phyloP scores from a whole-genome alignment of 2,113 vertebrate genomes.

The Chloebia gouldiae region DNA sequence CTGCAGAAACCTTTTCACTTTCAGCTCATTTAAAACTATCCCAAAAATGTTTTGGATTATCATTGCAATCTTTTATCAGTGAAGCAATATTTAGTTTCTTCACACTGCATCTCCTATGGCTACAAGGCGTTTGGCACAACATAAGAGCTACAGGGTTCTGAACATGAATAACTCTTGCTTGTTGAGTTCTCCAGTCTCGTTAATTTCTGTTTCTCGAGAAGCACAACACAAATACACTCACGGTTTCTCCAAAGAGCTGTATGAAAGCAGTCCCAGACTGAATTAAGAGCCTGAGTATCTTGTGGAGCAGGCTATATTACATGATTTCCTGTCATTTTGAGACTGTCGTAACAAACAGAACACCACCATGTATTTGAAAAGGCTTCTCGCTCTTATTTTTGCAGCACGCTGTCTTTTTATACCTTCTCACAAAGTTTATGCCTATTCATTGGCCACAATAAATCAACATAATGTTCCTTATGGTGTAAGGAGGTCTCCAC shows the following conservation, averaged over 20 bases:
- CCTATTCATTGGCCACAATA: too few species aligned
- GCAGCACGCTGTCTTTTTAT: background rate
- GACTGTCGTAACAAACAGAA: background rate
- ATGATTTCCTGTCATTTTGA: background rate
- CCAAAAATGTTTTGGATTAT: background rate
- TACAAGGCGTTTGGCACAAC: accelerated
- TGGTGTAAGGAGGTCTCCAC: background rate
- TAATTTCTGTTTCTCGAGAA: background rate
- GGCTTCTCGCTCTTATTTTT: background rate
- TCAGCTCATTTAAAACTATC: background rate
- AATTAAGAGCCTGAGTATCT: background rate
- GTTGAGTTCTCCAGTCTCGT: background rate
- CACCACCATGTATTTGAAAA: background rate
- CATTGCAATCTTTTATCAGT: background rate
- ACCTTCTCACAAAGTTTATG: background rate
- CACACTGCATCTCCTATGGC: background rate
- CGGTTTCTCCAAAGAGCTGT: background rate
- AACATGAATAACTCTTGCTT: background rate
- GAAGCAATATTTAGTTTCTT: background rate
- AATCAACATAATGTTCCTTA: background rate
- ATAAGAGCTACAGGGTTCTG: background rate
- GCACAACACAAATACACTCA: background rate
- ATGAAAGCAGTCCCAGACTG: background rate
- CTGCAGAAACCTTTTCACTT: background rate
- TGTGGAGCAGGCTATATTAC: background rate